Base-by-base conservation (phyloP, 2,888 invertebrate species). In the Hoplodrina blanda region DNA sequence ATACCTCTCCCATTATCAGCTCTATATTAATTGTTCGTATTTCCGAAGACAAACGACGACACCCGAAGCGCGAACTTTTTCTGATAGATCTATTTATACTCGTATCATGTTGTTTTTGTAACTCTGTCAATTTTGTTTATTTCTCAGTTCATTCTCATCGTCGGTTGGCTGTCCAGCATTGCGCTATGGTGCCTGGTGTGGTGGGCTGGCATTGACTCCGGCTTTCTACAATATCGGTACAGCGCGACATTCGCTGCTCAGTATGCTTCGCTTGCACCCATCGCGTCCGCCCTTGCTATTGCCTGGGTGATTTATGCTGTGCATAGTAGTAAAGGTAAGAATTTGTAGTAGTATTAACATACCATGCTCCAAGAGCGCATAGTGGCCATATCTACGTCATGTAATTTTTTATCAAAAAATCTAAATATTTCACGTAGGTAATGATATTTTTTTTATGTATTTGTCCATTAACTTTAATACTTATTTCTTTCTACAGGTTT, bases 301-400 rank as follows among this genome's bases (percentile, higher is more conserved):
- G 96, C 96, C 54, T 97, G 97, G 97, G 87, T 97, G 13, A 97
- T 97, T 72, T 97, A 97, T 85, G 96, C 96, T 10, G 96, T 97
- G 60, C 96, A 96, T 80, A 96, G 94, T 41, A 95, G 96, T 66
- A 95, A 95, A 85, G 96, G 97, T 97, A 87, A 89, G 90, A 82
- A 30, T 50, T 41, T 62, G 0, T 11, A 25, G 20, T 6, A 3
- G 2, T 30, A 13, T 15, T 37, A 8, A 37, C 0, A 33, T 33
- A 33, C 4, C 7, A 4, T 33, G 33, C 6, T 33, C 7, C 7
- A 33, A 33, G 33, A 33, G 2, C 6, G 5, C 4, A 33, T 4
- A 33, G 33, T 4, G 4, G 33, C 7, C 6, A 33, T 4, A 33
- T 33, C 33, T 37, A 8, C 37, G 8, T 37, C 37, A 33, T 37